Evolutionary conservation across 2,888 invertebrate genomes (phyloP).

Genomic region (Leucoptera coffeella): DNA sequence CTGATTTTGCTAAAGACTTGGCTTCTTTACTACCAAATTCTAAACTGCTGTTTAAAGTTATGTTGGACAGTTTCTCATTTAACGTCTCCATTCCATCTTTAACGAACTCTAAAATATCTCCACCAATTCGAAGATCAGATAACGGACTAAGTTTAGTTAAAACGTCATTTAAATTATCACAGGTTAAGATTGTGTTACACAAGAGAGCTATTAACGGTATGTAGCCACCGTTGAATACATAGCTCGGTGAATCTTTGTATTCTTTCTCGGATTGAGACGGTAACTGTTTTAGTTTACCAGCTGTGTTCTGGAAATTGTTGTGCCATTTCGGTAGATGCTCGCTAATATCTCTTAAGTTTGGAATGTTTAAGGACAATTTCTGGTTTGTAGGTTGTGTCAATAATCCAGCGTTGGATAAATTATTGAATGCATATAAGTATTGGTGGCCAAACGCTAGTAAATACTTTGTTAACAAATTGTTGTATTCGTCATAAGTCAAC

Average conservation of each 20-base stretch:
- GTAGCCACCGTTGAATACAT: constrained; percentile 89
- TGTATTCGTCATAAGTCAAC: constrained; percentile 66
- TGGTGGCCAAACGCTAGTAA: constrained; percentile 85
- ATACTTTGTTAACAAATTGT: constrained; percentile 67
- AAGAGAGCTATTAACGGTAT: constrained; percentile 67
- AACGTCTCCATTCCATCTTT: constrained; percentile 33
- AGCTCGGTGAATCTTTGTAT: constrained; percentile 76
- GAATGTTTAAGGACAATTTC: constrained; percentile 29
- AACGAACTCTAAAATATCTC: constrained; percentile 19
- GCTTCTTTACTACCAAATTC: constrained; percentile 35
- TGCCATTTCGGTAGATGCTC: constrained; percentile 55
- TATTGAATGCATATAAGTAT: constrained; percentile 70
- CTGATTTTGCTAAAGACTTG: constrained; percentile 37
- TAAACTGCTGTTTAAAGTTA: constrained; percentile 19
- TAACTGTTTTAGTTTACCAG: constrained; percentile 69
- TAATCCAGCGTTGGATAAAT: constrained; percentile 70
- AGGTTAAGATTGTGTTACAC: constrained; percentile 50
- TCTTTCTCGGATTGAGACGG: constrained; percentile 60
- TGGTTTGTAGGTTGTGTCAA: constrained; percentile 34
- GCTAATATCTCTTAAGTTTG: constrained; percentile 37
- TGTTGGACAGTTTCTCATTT: constrained; percentile 30
- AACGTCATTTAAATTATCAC: constrained; percentile 50
- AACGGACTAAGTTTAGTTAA: constrained; percentile 46
- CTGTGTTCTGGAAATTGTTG: constrained; percentile 62
- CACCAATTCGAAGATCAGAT: constrained; percentile 41